phyloP scores from a whole-genome alignment of 2,888 invertebrate genomes.

The Deilephila elpenor region DNA sequence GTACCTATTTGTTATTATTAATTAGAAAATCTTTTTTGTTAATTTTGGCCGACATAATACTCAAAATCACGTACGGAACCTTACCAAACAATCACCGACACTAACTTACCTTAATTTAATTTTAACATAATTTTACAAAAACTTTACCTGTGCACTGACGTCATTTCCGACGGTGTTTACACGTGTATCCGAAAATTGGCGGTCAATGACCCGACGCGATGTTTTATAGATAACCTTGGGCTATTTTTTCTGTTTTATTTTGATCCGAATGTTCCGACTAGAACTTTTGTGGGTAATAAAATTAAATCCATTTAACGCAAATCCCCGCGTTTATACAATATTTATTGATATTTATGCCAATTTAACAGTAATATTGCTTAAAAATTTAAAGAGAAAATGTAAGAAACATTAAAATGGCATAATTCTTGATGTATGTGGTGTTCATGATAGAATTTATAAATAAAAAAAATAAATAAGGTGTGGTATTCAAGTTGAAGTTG shows the following conservation, averaged over 20 bases:
- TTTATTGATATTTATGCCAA: too few relatives aligned
- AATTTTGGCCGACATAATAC: too few relatives aligned
- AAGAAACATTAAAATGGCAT: too few relatives aligned
- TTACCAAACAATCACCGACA: neutral
- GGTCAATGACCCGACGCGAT: conserved; percentile 5
- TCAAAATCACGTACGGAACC: neutral
- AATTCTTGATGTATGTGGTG: too few relatives aligned
- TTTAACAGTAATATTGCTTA: too few relatives aligned
- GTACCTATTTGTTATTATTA: too few relatives aligned
- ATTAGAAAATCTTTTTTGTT: too few relatives aligned
- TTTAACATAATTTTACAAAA: neutral
- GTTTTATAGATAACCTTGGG: neutral
- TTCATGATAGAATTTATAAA: too few relatives aligned
- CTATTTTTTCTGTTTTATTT: conserved; percentile 10
- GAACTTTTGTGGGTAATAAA: neutral
- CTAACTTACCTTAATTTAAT: neutral
- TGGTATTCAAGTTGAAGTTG: too few relatives aligned
- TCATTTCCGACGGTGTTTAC: conserved; percentile 22
- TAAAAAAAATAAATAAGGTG: too few relatives aligned
- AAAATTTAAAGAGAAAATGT: too few relatives aligned
- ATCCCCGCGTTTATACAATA: neutral
- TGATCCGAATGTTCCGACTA: neutral
- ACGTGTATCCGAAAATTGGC: neutral
- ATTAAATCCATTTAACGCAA: neutral
- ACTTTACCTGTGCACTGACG: conserved; percentile 15